Base-by-base conservation (phyloP, 2,113 vertebrate genomes). In the Colinus virginianus region DNA sequence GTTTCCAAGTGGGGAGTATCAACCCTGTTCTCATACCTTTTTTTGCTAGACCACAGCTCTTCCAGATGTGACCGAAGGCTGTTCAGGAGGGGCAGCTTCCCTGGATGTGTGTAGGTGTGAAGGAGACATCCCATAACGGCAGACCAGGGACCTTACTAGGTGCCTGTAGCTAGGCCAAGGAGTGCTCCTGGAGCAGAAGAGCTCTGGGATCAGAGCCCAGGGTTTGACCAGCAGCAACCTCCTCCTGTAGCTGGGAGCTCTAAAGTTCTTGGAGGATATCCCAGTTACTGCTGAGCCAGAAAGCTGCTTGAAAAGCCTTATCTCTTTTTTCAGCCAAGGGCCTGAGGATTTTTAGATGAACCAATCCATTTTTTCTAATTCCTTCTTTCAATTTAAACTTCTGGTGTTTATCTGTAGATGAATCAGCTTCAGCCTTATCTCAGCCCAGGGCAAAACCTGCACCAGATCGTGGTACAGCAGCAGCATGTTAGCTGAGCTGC, bases 381-480 rank as follows among this genome's bases (percentile, higher is more conserved):
- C 42, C 15, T 32, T 90, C 12, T 93, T 92, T 70, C 58, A 87
- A 23, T 91, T 94, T 90, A 63, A 84, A 51, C 48, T 87, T 46
- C 53, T 81, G 45, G 25, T 76, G 49, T 77, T 91, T 34, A 48
- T 86, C 90, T 82, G 45, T 48, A 84, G 66, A 66, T 94, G 83
- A 92, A 89, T 93, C 66, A 23, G 25, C 42, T 90, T 55, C 71
- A 90, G 23, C 12, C 45, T 90, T 85, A 92, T 89, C 70, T 89
- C 25, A 46, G 0, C 55, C 20, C 42, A 63, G 74, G 49, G 64
- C 38, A 70, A 86, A 87, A 66, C 19, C 32, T 82, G 14, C 71
- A 93, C 40, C 75, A 64, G 84, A 77, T 61, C n/a, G 70, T 55
- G 19, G 6, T n/a, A 58, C 36, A 48, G 75, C 16, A 61, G 75